Percentiles rank a stretch among this genome's conserved stretches.
These are phyloP conservation scores for Drosophila seguyi DNA, from an alignment of 1,140 invertebrate genomes.

Conservation along the genomic window DNA sequence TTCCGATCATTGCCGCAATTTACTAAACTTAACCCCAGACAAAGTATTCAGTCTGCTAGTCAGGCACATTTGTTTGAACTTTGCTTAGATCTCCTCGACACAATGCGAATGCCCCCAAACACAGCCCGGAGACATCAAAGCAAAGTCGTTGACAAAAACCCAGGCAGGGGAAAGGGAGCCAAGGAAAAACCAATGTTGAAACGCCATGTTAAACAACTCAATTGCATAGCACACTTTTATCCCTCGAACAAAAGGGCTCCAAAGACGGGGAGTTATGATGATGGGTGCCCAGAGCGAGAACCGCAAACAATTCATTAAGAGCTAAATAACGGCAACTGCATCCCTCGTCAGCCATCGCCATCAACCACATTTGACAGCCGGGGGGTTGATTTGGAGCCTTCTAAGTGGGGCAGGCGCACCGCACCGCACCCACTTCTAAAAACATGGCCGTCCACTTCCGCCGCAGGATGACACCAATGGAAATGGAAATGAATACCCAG, in stretches of 20 bases:
- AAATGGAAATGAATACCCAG: slow-evolving; percentile 50
- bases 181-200: slow-evolving; percentile 59
- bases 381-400: slow-evolving; percentile 6
- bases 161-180: not conserved
- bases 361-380: slow-evolving; percentile 57
- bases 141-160: slow-evolving; percentile 18
- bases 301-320: slow-evolving; percentile 80
- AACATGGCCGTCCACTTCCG: slow-evolving; percentile 80
- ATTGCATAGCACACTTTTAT: slow-evolving; percentile 67
- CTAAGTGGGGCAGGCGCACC: slow-evolving; percentile 33
- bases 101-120: slow-evolving; percentile 20
- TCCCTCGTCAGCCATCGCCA: slow-evolving; percentile 40
- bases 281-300: slow-evolving; percentile 28
- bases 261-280: slow-evolving; percentile 62
- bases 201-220: slow-evolving; percentile 79
- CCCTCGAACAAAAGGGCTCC: slow-evolving; percentile 46
- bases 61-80: slow-evolving; percentile 36
- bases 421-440: slow-evolving; percentile 54
- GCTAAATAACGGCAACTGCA: slow-evolving; percentile 68
- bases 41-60: not conserved
- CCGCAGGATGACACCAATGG: slow-evolving; percentile 80
- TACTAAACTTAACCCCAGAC: slow-evolving; percentile 38
- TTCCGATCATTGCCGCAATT: slow-evolving; percentile 36
- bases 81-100: slow-evolving; percentile 40
- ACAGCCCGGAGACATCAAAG: slow-evolving; percentile 37